These are phyloP conservation scores for Nemotelus pantherinus DNA, from an alignment of 2,888 invertebrate species.

Conservation along the genomic window DNA sequence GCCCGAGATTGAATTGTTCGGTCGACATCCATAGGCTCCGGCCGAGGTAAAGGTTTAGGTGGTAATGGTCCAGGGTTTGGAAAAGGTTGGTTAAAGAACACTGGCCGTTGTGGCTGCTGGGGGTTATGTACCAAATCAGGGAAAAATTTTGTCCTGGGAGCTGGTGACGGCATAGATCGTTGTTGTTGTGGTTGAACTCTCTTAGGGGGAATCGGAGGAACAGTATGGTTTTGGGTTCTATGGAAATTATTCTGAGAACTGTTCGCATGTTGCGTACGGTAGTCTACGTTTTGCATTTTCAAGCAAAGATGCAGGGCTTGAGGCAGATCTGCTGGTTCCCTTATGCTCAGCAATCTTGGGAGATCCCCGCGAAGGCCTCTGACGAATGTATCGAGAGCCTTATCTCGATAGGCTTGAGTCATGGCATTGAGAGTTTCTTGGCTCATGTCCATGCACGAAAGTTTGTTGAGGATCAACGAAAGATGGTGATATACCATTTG, in stretches of 20 bases:
- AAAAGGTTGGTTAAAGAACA: not conserved
- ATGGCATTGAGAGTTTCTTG: constrained; percentile 21
- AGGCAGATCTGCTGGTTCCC: constrained; percentile 41
- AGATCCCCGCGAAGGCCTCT: constrained; percentile 33
- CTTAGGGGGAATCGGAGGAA: not conserved
- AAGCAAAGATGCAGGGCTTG: constrained; percentile 40
- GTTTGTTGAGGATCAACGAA: constrained; percentile 37
- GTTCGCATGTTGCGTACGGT: constrained; percentile 35
- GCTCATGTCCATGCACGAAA: constrained; percentile 40
- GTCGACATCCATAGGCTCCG: not conserved
- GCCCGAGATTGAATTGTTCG: not conserved
- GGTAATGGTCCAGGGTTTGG: not conserved
- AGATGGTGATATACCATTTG: constrained; percentile 43
- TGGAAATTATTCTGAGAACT: not conserved
- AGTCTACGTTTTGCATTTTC: constrained; percentile 40
- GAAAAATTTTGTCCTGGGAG: not conserved
- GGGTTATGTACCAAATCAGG: constrained; percentile 7
- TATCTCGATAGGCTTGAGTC: constrained; percentile 29
- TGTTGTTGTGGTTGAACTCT: not conserved
- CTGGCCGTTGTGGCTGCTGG: not conserved
- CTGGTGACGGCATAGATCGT: not conserved
- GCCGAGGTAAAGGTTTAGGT: not conserved
- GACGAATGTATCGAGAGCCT: constrained; percentile 43
- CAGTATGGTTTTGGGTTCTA: not conserved
- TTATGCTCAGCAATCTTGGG: constrained; percentile 33